Percentiles rank a stretch among this genome's conserved stretches.
These are phyloP conservation scores for Pteronotus mesoamericanus DNA, from an alignment of 2,797 vertebrate genomes.

Conservation along the genomic window DNA sequence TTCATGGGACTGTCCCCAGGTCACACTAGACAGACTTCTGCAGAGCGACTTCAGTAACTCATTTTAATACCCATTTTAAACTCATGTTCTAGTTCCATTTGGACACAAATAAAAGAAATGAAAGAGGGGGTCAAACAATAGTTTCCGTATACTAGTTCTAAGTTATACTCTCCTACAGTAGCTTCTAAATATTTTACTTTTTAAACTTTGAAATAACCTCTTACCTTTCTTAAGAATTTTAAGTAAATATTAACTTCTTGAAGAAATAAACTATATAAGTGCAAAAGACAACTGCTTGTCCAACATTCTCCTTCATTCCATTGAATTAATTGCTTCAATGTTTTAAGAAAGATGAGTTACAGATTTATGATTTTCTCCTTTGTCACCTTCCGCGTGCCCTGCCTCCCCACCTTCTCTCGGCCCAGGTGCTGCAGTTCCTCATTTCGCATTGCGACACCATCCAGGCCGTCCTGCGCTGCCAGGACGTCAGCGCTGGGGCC, in stretches of 20 bases:
- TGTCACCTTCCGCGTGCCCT: not conserved
- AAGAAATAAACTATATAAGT: not conserved
- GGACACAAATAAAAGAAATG: not conserved
- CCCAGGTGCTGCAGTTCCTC: constrained; percentile 95
- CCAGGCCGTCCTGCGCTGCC: constrained; percentile 93
- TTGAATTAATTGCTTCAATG: not conserved
- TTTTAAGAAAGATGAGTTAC: not conserved
- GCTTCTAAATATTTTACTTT: not conserved
- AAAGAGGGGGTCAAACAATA: not conserved
- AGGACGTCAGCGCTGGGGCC: constrained; percentile 90
- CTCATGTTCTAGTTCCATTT: not conserved
- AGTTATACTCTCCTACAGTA: not conserved
- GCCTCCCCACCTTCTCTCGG: not conserved
- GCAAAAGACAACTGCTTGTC: not conserved
- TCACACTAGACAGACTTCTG: not conserved
- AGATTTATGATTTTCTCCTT: not conserved
- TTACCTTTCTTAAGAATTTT: not conserved
- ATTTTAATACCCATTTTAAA: constrained; percentile 5
- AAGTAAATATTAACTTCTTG: constrained; percentile 19
- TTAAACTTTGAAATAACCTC: not conserved
- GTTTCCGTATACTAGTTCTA: not conserved
- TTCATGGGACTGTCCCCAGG: not conserved
- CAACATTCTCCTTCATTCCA: not conserved
- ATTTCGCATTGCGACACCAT: constrained; percentile 95
- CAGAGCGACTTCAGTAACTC: not conserved